These are phyloP conservation scores for Tetragnatha montana DNA, from an alignment of 2,888 invertebrate species.

Conservation along the genomic window DNA sequence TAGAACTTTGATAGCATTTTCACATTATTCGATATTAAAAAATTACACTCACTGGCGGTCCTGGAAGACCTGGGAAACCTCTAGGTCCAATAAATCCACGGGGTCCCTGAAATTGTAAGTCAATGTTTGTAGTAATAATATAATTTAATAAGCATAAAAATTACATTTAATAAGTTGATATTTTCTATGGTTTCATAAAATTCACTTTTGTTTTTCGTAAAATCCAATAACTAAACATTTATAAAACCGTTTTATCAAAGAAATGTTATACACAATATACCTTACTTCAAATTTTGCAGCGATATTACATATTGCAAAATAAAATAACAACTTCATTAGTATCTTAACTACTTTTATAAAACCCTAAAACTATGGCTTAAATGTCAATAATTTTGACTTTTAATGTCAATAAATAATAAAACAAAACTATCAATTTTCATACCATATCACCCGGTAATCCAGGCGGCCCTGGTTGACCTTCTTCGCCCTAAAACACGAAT, in stretches of 20 bases:
- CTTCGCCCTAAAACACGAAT: constrained; percentile 80
- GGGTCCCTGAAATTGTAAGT: constrained; percentile 73
- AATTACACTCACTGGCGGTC: constrained; percentile 79
- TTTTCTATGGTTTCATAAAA: too few relatives aligned
- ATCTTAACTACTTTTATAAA: too few relatives aligned
- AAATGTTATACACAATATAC: not conserved
- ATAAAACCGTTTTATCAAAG: not conserved
- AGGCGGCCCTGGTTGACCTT: constrained; percentile 84
- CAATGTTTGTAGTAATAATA: not conserved
- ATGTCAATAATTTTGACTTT: too few relatives aligned
- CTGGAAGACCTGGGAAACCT: constrained; percentile 87
- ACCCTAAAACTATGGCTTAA: too few relatives aligned
- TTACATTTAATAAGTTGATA: not conserved
- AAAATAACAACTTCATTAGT: too few relatives aligned
- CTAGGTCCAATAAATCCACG: constrained; percentile 86
- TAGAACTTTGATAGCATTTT: not conserved
- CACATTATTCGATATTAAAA: not conserved
- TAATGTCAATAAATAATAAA: not conserved
- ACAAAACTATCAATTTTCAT: constrained; percentile 48
- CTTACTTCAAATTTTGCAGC: too few relatives aligned
- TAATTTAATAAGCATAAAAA: constrained; percentile 25
- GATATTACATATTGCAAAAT: too few relatives aligned
- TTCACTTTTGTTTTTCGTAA: too few relatives aligned
- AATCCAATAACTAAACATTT: not conserved
- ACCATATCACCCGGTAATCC: constrained; percentile 88